Base-by-base conservation (phyloP, 37 sponge, comb jelly and placozoan species). In the Beroe forskalii region DNA sequence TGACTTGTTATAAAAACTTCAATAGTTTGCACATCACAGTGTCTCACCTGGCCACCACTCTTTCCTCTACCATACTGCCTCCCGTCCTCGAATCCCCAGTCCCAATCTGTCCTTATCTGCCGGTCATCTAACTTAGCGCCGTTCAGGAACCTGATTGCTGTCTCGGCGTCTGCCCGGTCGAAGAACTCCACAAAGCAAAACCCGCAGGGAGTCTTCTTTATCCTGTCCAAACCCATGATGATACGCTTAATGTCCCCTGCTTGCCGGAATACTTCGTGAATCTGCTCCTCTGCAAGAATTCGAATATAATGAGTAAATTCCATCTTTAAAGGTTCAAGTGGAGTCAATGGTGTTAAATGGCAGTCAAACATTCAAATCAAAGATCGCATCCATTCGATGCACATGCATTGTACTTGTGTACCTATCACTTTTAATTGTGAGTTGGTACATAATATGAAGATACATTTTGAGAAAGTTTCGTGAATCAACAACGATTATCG, bases 161-260 rank as follows among this genome's bases (percentile, higher is more conserved):
- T 94, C 66, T 83, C 91, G 22, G 99, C 96, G 61, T 91, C 95
- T 12, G 92, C 93, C 22, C 93, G 93, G 32, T 67, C 80, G 91
- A 94, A 96, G 83, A 93, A 99, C 95, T 99, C 99, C 32, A 99
- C 97, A 91, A 99, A 99, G 63, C 96, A 96, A 92, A 99, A 99
- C 24, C 99, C 99, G 94, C 99, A 99, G 0, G 99, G 99, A 30
- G 99, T 99, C 92, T 93, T 92, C 90, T 96, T 94, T 32, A 90
- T 28, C 24, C 94, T 67, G 90, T 99, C 99, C 32, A 99, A 93
- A 17, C 99, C 99, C 97, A 99, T 96, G 67, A 99, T 94, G 25
- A 99, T 96, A 32, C 95, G 91, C 92, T 99, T 99, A 48, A 99
- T 96, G 27, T 96, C 96, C 27, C 99, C 99, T 62, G 94, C 93